Base-by-base conservation (phyloP, 2,888 invertebrate genomes). In the Drosophila macrospina region DNA sequence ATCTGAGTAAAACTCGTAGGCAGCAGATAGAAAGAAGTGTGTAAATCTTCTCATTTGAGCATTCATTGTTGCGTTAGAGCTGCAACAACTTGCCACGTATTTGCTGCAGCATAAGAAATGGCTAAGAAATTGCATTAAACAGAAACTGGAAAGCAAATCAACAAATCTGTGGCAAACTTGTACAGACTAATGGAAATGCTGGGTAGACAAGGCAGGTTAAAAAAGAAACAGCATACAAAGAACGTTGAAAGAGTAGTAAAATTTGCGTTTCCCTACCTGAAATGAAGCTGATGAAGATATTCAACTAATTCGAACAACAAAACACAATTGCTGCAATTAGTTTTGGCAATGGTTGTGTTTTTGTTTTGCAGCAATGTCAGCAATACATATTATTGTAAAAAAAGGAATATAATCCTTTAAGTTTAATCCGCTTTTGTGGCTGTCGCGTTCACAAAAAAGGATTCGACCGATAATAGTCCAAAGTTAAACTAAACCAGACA, bases 111-210 rank as follows among this genome's bases (percentile, higher is more conserved):
- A 41, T 41, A 20, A 41, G 24, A 20, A 41, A 24, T 41, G 2
- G 6, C 20, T 24, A 4, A 2, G 41, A 20, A 41, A 20, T 41
- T 24, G n/a, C 41, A 20, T n/a, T n/a, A 20, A 41, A 24, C 24
- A 20, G 41, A 41, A 41, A 20, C 20, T 24, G 20, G 11, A n/a
- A 24, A 20, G 24, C 41, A 24, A 41, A 41, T 11, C 24, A 41
- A 55, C 41, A 63, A 63, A 34, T 41, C 37, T 34, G 26, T 16
- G 15, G 44, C 8, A 15, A 70, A 73, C 59, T 66, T 86, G 60
- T 52, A 8, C 55, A 51, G 41, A 39, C 69, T 86, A 86, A 81
- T 86, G 86, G 77, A 79, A 52, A 67, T 83, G 69, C 47, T 36
- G 51, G 51, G 26, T 66, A 60, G 48, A 41, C 47, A 4, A 62